Conservation (phyloP, 2,888 invertebrate genomes). For the Meloe dianella region DNA sequence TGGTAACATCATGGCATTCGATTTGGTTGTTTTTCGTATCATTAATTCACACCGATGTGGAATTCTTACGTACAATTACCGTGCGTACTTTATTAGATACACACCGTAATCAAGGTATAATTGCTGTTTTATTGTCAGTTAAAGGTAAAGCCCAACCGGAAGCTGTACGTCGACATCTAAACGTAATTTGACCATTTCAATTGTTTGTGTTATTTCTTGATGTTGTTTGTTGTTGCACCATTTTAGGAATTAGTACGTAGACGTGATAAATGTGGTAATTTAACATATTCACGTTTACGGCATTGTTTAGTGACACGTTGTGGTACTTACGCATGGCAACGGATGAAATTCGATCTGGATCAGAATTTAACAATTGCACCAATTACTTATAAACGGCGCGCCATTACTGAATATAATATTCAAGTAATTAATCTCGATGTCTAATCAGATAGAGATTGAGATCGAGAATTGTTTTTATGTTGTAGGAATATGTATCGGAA, state of each 20-base stretch:
- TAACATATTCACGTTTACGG: conserved; percentile 71
- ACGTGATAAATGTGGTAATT: conserved; percentile 65
- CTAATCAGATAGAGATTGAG: not conserved
- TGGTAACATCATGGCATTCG: conserved; percentile 44
- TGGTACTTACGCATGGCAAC: conserved; percentile 81
- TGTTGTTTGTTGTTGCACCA: not conserved
- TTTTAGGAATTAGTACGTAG: conserved; percentile 63
- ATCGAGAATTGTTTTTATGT: conserved; percentile 7
- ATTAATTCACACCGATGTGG: conserved; percentile 53
- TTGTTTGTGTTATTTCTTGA: not conserved
- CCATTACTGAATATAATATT: conserved; percentile 74
- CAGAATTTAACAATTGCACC: conserved; percentile 73
- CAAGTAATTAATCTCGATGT: conserved; percentile 62
- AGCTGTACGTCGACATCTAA: conserved; percentile 53
- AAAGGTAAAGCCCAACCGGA: conserved; percentile 61
- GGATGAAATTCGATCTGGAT: conserved; percentile 67
- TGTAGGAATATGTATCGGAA: conserved; percentile 77
- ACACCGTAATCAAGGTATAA: conserved; percentile 74
- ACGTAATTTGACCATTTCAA: conserved; percentile 40
- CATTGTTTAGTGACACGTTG: conserved; percentile 73
- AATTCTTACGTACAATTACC: conserved; percentile 54
- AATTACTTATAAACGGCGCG: conserved; percentile 71
- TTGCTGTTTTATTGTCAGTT: conserved; percentile 71
- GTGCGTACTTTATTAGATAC: conserved; percentile 75
- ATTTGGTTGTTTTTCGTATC: conserved; percentile 53